phyloP scores from a whole-genome alignment of 2,888 invertebrate species.

The Xanthorhoe spadicearia region DNA sequence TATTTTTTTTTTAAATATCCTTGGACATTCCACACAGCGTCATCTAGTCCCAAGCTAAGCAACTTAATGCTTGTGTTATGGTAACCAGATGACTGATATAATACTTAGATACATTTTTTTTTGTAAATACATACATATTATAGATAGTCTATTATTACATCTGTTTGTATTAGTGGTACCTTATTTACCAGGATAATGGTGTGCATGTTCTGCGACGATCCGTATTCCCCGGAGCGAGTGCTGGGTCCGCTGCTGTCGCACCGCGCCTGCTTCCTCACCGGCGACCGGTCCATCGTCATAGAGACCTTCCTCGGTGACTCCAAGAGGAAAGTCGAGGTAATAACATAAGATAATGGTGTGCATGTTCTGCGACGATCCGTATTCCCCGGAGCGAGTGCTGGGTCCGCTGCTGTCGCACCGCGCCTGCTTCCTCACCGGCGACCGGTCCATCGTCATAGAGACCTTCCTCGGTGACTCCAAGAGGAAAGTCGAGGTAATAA shows the following conservation, averaged over 20 bases:
- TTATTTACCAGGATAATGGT: constrained; percentile 91
- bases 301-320: constrained; percentile 97
- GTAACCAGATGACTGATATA: too few relatives aligned
- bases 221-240: constrained; percentile 95
- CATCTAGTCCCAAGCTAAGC: too few relatives aligned
- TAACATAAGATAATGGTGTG: constrained; percentile 90
- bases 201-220: constrained; percentile 98
- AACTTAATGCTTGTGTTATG: too few relatives aligned
- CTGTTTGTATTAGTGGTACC: too few relatives aligned
- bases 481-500: constrained; percentile 90
- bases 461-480: constrained; percentile 96
- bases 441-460: constrained; percentile 95
- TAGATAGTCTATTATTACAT: too few relatives aligned
- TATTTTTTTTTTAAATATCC: too few relatives aligned
- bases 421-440: constrained; percentile 93
- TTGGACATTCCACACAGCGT: too few relatives aligned
- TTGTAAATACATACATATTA: too few relatives aligned
- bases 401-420: constrained; percentile 94
- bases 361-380: constrained; percentile 98
- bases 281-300: constrained; percentile 94
- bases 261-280: constrained; percentile 93
- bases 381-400: constrained; percentile 94
- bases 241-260: constrained; percentile 94
- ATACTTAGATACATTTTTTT: too few relatives aligned
- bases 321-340: constrained; percentile 93